phyloP scores from a whole-genome alignment of 2,888 invertebrate genomes.

The Serripes groenlandicus region DNA sequence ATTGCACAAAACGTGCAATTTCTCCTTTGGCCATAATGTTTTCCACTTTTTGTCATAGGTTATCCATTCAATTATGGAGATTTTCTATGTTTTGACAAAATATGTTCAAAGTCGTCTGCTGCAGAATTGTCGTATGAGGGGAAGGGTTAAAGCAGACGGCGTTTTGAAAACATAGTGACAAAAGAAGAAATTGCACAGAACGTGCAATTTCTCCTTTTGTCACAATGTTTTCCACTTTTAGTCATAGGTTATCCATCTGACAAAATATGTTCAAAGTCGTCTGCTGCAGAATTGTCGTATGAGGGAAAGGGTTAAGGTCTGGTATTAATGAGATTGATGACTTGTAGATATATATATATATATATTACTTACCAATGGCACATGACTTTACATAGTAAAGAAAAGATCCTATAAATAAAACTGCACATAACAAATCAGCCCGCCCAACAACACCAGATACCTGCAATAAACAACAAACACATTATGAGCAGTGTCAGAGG shows the following conservation, averaged over 20 bases:
- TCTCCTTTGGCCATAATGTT: too few relatives aligned
- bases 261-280: not conserved
- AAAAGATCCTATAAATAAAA: constrained; percentile 92
- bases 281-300: not conserved
- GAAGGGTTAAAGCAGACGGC: too few relatives aligned
- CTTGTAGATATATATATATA: not conserved
- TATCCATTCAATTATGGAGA: too few relatives aligned
- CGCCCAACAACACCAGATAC: constrained; percentile 96
- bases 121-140: too few relatives aligned
- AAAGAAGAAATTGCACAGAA: too few relatives aligned
- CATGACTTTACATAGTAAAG: constrained; percentile 89
- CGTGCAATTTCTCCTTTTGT: not conserved
- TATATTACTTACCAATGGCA: constrained; percentile 68
- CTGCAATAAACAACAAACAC: constrained; percentile 86
- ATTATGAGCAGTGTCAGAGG: too few relatives aligned
- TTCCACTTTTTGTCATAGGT: too few relatives aligned
- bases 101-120: too few relatives aligned
- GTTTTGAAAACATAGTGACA: too few relatives aligned
- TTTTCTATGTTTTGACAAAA: too few relatives aligned
- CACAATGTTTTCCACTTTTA: not conserved
- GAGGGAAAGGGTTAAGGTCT: not conserved
- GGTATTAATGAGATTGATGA: not conserved
- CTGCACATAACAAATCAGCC: constrained; percentile 95
- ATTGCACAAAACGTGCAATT: too few relatives aligned
- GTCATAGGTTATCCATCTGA: not conserved